Conservation (phyloP, 2,797 vertebrate genomes). For the Phrynocephalus vlangalii region DNA sequence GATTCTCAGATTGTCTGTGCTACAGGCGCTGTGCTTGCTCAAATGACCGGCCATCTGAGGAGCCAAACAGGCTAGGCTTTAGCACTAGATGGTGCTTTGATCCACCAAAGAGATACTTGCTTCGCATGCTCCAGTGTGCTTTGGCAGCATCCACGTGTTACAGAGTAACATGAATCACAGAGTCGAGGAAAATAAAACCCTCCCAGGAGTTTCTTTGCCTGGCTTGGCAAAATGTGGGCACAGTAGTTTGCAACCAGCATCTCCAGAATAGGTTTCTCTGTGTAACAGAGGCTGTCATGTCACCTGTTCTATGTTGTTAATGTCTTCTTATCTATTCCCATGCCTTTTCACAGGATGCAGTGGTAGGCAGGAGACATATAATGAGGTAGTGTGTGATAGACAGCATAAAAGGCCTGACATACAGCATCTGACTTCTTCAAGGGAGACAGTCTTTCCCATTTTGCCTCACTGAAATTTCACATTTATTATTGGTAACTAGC, state of each 20-base stretch:
- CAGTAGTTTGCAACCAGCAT: not conserved
- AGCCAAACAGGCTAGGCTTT: conserved; percentile 24
- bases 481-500: conserved; percentile 49
- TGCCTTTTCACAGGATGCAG: conserved; percentile 51
- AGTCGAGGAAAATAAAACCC: conserved; percentile 5
- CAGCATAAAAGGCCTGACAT: conserved; percentile 58
- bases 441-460: conserved; percentile 40
- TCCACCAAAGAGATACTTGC: conserved; percentile 46
- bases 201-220: conserved; percentile 1
- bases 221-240: not conserved
- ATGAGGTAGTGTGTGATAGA: conserved; percentile 60
- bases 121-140: not conserved
- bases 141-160: conserved; percentile 7
- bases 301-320: conserved; percentile 13
- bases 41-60: no score
- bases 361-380: conserved; percentile 61
- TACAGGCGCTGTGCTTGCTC: not conserved
- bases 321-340: not conserved
- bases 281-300: conserved; percentile 36
- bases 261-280: conserved; percentile 21
- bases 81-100: conserved; percentile 79
- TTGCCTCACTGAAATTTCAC: conserved; percentile 45
- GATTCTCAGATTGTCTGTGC: not conserved
- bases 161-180: conserved; percentile 5
- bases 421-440: conserved; percentile 54